Evolutionary conservation across 2,113 vertebrate genomes (phyloP).

Genomic region (Verasper variegatus): DNA sequence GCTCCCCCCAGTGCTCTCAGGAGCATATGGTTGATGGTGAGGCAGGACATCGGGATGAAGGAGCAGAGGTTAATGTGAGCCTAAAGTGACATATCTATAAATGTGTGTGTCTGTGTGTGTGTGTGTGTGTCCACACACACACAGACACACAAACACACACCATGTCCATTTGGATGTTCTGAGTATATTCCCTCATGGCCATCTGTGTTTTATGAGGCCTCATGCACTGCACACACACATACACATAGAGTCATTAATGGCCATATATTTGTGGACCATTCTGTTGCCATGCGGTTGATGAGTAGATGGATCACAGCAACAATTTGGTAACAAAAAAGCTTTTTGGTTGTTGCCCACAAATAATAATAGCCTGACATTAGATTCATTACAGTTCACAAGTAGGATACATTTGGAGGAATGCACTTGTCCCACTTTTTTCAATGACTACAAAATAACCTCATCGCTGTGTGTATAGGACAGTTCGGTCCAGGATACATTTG

Average conservation of each 20-base stretch:
- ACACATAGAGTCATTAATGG: slow-evolving; percentile 2
- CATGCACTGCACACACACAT: slow-evolving; percentile 6
- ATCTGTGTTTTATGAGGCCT: slow-evolving; percentile 5
- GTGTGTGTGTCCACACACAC: background rate
- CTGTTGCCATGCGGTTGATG: slow-evolving; percentile 25
- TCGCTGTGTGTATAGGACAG: background rate
- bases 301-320: slow-evolving; percentile 26
- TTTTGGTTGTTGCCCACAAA: slow-evolving; percentile 14
- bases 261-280: background rate
- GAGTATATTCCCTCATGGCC: slow-evolving; percentile 16
- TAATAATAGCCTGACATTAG: background rate
- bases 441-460: background rate
- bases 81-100: slow-evolving; percentile 1
- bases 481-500: too few relatives aligned
- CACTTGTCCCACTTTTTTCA: background rate
- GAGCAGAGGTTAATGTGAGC: too few relatives aligned
- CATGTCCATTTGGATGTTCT: background rate
- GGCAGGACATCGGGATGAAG: too few relatives aligned
- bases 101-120: slow-evolving; percentile 17
- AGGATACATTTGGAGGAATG: background rate
- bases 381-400: background rate
- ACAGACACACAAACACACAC: background rate
- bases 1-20: background rate
- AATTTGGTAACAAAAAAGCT: background rate
- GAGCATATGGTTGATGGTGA: slow-evolving; percentile 24